Evolutionary conservation across 2,888 invertebrate species (phyloP), one percentile per base, ranked within the genome.

Genomic region (Nysson spinosus): DNA sequence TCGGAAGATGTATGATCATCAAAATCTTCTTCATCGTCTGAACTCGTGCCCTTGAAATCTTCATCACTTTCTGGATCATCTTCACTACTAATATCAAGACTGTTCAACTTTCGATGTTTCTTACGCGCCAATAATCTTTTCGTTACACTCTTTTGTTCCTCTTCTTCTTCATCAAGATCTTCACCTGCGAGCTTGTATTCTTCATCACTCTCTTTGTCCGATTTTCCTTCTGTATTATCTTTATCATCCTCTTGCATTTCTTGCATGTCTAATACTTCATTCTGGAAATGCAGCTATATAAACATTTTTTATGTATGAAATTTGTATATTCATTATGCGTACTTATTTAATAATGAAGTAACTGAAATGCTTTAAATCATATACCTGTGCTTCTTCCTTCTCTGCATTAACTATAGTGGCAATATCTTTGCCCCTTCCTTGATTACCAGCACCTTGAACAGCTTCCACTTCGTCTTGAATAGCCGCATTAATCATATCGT

Each of bases 401-500:
- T 93, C 93, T 72, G 94, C 94, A 56, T 88, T 87, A 1, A 94
- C 93, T 72, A 96, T 96, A 49, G 95, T 96, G n/a, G 94, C 92
- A 77, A 96, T 96, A 86, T 97, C 96, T 85, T 97, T 97, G 0
- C 97, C 97, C 16, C 95, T 90, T 0, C 94, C 94, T 77, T 93
- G 92, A 86, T 94, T 94, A 0, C 96, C 95, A 0, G 94, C 93
- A 19, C 94, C 93, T 55, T 93, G 92, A 0, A 92, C 92, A 3
- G 93, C 92, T 34, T 92, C 91, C 82, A 93, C 92, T 81, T 95
- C 94, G 76, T 93, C 93, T 89, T 92, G 83, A 72, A 96, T 93
- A 6, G 98, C 98, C 32, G 95, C 96, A 84, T 96, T 95, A 77
- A 99, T 98, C 85, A 98, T 91, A 22, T 97, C 95, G 85, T 99